phyloP scores from a whole-genome alignment of 2,113 vertebrate species.

The Bos taurus region ARS-UCD2.0 NC_037348.1:23693001-23693500 shows the following conservation, averaged over 20 bases:
- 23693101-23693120: not conserved
- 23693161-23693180: not conserved
- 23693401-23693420: too few relatives aligned
- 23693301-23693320: not conserved
- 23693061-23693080: not conserved
- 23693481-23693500: not conserved
- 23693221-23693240: not conserved
- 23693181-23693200: not conserved
- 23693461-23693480: not conserved
- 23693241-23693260: not conserved
- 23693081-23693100: not conserved
- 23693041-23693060: not conserved
- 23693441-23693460: not conserved
- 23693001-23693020: fast-evolving
- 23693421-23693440: not conserved
- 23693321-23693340: not conserved
- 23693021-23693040: not conserved
- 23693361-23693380: too few relatives aligned
- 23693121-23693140: not conserved
- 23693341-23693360: not conserved
- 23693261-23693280: not conserved
- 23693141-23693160: not conserved
- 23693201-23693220: not conserved
- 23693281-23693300: not conserved
- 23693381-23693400: not conserved